A percentile compares a stretch with the other conserved stretches of the same genome.
phyloP scores from a whole-genome alignment of 2,113 vertebrate species.

The Pelvicachromis taeniatus region DNA sequence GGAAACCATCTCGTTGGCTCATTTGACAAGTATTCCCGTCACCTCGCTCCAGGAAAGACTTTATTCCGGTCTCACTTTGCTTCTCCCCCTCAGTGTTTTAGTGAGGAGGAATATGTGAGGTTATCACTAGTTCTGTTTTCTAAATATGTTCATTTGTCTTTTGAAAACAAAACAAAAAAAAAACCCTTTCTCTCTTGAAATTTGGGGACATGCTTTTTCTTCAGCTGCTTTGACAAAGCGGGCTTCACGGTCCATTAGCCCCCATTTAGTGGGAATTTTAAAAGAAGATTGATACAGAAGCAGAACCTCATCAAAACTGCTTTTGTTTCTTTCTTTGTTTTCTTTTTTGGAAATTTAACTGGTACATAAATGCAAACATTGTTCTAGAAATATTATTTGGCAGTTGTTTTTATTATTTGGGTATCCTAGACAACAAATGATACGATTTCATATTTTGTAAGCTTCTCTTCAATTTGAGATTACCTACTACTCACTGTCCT shows the following conservation, averaged over 20 bases:
- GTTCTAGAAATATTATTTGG: slow-evolving; percentile 45
- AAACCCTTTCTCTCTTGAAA: slow-evolving; percentile 11
- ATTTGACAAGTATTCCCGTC: slow-evolving; percentile 55
- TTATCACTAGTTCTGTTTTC: slow-evolving; percentile 36
- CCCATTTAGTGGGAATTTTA: slow-evolving; percentile 29
- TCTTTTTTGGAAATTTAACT: slow-evolving; percentile 35
- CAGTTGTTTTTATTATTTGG: slow-evolving; percentile 28
- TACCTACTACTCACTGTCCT: background rate
- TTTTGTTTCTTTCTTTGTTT: slow-evolving; percentile 14
- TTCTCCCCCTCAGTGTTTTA: slow-evolving; percentile 29
- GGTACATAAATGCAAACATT: slow-evolving; percentile 58
- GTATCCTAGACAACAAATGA: slow-evolving; percentile 35
- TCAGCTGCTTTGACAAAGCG: slow-evolving; percentile 60
- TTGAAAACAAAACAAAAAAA: background rate
- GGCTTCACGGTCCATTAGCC: slow-evolving; percentile 29
- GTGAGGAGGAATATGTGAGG: slow-evolving; percentile 32
- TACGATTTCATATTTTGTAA: slow-evolving; percentile 30
- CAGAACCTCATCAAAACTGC: slow-evolving; percentile 38
- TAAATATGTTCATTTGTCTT: slow-evolving; percentile 61
- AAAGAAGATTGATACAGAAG: slow-evolving; percentile 47
- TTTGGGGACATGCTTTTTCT: slow-evolving; percentile 42
- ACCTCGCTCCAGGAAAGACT: slow-evolving; percentile 35
- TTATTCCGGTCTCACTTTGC: slow-evolving; percentile 27
- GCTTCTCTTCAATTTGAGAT: slow-evolving; percentile 10
- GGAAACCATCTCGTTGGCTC: slow-evolving; percentile 54